Conservation (phyloP, 2,888 invertebrate genomes). For the Erebia palarica region DNA sequence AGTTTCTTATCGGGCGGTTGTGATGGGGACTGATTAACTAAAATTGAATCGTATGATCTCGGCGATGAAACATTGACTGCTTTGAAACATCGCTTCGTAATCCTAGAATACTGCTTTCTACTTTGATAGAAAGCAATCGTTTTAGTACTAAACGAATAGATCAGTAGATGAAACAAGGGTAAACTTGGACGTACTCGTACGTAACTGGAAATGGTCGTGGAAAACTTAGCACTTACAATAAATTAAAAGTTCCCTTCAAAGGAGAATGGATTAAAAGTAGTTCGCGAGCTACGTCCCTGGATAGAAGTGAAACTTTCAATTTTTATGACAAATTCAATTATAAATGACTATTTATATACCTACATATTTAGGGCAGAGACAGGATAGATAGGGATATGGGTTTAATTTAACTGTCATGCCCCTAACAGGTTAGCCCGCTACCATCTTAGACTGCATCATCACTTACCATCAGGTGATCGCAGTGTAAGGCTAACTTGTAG, state of each 20-base stretch:
- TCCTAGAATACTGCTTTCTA: conserved; percentile 14
- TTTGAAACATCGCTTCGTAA: background rate
- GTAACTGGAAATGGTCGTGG: conserved; percentile 51
- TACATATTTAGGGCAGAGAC: no score
- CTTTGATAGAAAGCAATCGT: conserved; percentile 39
- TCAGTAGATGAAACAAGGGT: conserved; percentile 62
- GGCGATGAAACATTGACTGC: background rate
- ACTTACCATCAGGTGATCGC: no score
- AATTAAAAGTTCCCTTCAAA: conserved; percentile 79
- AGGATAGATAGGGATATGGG: no score
- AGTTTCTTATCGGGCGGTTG: no score
- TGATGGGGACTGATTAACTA: no score
- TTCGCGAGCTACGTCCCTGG: conserved; percentile 65
- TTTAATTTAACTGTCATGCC: no score
- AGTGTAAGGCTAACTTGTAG: no score
- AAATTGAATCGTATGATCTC: no score
- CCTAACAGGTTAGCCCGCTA: no score
- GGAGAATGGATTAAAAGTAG: conserved; percentile 80
- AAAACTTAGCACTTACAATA: conserved; percentile 80
- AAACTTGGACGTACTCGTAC: conserved; percentile 62
- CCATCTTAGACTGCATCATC: no score
- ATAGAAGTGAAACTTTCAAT: conserved; percentile 75
- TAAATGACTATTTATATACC: conserved; percentile 63
- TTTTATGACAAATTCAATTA: conserved; percentile 82
- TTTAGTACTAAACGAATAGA: conserved; percentile 62